These are phyloP conservation scores for Nephila pilipes DNA, from an alignment of 1,140 invertebrate species.

Conservation along the genomic window DNA sequence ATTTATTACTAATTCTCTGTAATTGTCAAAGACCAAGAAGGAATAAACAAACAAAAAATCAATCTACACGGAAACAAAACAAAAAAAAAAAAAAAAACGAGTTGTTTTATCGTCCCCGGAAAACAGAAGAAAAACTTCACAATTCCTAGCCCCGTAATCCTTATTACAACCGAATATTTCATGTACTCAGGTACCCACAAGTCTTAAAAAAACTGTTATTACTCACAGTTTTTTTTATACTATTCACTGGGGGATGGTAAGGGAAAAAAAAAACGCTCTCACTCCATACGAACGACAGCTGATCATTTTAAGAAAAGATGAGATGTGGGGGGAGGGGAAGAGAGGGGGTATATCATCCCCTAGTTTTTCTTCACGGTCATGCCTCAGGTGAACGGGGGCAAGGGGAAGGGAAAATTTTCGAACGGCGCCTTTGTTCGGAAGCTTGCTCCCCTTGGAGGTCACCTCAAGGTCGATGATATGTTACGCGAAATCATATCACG, in stretches of 20 bases:
- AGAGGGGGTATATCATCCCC: neutral
- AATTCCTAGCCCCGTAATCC: neutral
- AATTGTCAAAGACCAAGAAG: no score
- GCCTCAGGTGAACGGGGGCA: neutral
- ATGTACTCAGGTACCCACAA: slow-evolving; percentile 26
- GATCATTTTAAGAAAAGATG: neutral
- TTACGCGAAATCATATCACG: slow-evolving; percentile 10
- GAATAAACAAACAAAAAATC: no score
- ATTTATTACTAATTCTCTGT: no score
- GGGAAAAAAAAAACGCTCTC: neutral
- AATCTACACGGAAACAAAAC: no score
- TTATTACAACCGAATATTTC: neutral
- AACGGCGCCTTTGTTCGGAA: slow-evolving; percentile 32
- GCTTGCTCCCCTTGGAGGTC: slow-evolving; percentile 14
- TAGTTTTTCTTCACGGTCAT: neutral
- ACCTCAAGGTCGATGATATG: neutral
- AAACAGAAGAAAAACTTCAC: neutral
- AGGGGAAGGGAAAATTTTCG: neutral
- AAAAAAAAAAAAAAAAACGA: no score
- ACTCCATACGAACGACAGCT: neutral
- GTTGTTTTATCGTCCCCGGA: neutral
- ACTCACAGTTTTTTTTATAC: neutral
- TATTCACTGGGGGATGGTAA: no score
- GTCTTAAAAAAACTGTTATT: neutral
- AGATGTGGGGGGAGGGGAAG: no score